These are phyloP conservation scores for Drosophila longiperda DNA, from an alignment of 2,888 invertebrate species.

Conservation along the genomic window DNA sequence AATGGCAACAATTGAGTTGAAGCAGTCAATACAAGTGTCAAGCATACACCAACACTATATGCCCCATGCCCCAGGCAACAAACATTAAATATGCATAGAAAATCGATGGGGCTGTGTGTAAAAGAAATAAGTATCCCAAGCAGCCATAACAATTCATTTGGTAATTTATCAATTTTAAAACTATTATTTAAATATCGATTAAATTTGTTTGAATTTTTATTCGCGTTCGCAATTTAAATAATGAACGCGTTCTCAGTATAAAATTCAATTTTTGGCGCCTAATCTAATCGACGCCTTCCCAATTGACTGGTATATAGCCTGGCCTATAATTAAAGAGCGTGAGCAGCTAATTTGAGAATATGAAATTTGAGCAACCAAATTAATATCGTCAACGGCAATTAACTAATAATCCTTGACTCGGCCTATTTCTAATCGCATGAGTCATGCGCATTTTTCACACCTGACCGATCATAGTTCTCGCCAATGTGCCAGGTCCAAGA, in stretches of 20 bases:
- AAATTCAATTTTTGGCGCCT: not conserved
- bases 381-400: not conserved
- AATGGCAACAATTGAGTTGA: not conserved
- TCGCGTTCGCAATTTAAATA: not conserved
- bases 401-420: conserved; percentile 11
- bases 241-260: not conserved
- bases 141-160: not conserved
- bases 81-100: not conserved
- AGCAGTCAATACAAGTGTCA: not conserved
- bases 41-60: not conserved
- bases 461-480: not conserved
- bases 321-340: not conserved
- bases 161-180: not conserved
- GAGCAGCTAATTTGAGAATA: not conserved
- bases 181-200: not conserved
- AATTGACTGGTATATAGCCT: conserved; percentile 2
- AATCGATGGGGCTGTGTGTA: not conserved
- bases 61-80: not conserved
- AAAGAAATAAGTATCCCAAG: not conserved
- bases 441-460: conserved; percentile 18
- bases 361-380: not conserved
- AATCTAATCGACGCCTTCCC: conserved; percentile 8
- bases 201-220: not conserved
- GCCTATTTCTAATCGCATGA: conserved; percentile 1
- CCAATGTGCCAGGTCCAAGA: not conserved